Percentiles rank a stretch among this genome's conserved stretches.
Conservation (phyloP, 2,113 vertebrate species). For the Carollia perspicillata region DNA sequence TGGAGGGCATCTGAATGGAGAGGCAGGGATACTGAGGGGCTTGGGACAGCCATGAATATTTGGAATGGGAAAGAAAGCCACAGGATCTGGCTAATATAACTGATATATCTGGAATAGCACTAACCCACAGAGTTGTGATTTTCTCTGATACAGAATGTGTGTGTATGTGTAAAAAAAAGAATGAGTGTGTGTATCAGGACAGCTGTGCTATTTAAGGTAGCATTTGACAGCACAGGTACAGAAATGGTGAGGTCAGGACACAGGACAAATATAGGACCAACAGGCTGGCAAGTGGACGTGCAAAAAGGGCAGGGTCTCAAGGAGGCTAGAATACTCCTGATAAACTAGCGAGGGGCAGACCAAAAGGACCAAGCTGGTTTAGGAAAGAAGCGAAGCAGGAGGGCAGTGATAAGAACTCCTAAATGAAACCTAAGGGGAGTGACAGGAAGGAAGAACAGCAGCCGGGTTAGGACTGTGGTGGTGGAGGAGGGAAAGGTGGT, state of each 20-base stretch:
- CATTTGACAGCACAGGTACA: background rate
- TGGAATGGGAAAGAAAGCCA: background rate
- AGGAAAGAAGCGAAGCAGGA: background rate
- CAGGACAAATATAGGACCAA: background rate
- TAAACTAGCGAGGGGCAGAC: background rate
- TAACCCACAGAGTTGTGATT: background rate
- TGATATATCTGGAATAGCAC: background rate
- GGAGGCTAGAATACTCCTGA: background rate
- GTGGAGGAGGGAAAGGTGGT: background rate
- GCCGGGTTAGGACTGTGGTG: accelerated
- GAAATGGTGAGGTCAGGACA: background rate
- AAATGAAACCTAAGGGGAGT: background rate
- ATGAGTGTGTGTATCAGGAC: accelerated
- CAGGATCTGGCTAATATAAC: background rate
- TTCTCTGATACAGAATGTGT: background rate
- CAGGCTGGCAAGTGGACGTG: background rate
- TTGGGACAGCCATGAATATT: background rate
- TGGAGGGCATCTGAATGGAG: background rate
- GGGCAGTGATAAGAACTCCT: background rate
- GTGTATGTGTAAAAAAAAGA: background rate
- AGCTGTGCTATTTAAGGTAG: background rate
- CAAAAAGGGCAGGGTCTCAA: background rate
- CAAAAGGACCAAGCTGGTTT: background rate
- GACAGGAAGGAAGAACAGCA: background rate
- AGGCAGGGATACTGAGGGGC: background rate